Base-by-base conservation (phyloP, 2,113 vertebrate genomes). In the Cochlearius cochlearius region DNA sequence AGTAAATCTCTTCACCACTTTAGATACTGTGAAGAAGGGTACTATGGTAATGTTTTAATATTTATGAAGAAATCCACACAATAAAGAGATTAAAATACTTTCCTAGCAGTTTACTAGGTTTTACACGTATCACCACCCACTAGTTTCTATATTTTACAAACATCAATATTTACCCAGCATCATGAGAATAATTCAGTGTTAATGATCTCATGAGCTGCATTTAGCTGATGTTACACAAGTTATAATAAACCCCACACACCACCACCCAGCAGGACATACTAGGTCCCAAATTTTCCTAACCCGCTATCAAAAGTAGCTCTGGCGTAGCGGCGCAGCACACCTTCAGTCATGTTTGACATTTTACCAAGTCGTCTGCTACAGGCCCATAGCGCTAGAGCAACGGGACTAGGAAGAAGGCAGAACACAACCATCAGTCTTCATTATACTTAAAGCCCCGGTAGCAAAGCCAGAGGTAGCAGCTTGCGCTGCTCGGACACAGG, bases 381-480 rank as follows among this genome's bases (percentile, higher is more conserved):
- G 38, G 53, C 58, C 87, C 9, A 0, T 6, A 47, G 34, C 3
- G 1, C 12, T n/a, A 41, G 20, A 62, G 71, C 66, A 58, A 11
- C 3, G 3, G 41, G 11, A 53, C 3, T 1, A 9, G 34, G 4
- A 18, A 10, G 11, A 38, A 47, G 10, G 52, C 41, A 88, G 60
- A n/a, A 36, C 38, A 58, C n/a, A 66, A 11, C 10, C 39, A 25
- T 4, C 69, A 29, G 10, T 32, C 53, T 63, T 41, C 7, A 3
- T 36, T 21, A 29, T 0, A 20, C 16, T 30, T 38, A 11, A 25
- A 71, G 26, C 60, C 38, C 9, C 0, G 1, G 7, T 3, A 47
- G 66, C 39, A 52, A 67, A 93, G 55, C 8, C 71, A 73, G 30
- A 41, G 25, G 15, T 0, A 50, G 62, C 43, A 17, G 11, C 45